Conservation (phyloP, 2,888 invertebrate species). For the Mimachlamys varia region DNA sequence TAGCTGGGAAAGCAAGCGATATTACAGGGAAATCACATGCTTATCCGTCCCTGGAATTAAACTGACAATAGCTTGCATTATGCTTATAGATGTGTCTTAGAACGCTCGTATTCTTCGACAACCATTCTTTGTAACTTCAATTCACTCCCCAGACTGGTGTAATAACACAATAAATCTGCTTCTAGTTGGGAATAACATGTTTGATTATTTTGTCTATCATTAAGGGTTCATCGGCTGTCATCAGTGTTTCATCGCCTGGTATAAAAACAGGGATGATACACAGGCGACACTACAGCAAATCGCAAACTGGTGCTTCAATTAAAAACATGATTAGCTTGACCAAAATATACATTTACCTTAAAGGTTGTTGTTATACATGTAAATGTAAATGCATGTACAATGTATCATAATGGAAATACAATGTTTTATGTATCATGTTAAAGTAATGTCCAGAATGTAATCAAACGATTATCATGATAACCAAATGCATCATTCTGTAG, state of each 20-base stretch:
- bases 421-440: background rate
- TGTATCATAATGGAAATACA: background rate
- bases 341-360: background rate
- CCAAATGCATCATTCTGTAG: too few relatives aligned
- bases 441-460: too few relatives aligned
- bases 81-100: background rate
- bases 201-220: background rate
- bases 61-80: constrained; percentile 30
- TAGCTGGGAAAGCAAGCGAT: background rate
- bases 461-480: too few relatives aligned
- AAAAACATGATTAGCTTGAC: background rate
- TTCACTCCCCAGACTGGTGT: background rate
- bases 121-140: background rate
- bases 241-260: background rate
- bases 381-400: too few relatives aligned
- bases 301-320: background rate
- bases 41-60: constrained; percentile 15
- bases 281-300: background rate
- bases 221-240: background rate
- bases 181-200: background rate
- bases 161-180: background rate
- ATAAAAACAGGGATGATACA: background rate
- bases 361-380: too few relatives aligned
- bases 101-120: background rate
- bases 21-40: constrained; percentile 20